phyloP scores from a whole-genome alignment of 1,140 invertebrate genomes.

The Dreissena polymorpha region DNA sequence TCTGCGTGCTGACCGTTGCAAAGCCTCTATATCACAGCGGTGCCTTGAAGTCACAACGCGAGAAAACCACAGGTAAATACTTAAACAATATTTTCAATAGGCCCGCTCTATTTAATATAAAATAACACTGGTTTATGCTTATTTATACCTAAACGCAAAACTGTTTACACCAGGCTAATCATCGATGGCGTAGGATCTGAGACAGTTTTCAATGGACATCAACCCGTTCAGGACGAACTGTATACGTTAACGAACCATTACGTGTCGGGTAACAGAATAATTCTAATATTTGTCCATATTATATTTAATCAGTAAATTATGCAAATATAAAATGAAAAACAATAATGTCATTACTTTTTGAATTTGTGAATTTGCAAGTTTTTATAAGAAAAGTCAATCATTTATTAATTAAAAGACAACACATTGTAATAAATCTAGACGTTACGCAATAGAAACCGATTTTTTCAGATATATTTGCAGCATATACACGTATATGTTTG shows the following conservation, averaged over 20 bases:
- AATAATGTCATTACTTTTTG: too few species aligned
- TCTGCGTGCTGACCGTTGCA: slow-evolving; percentile 16
- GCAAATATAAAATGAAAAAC: too few species aligned
- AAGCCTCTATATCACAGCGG: slow-evolving; percentile 23
- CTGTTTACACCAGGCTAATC: slow-evolving; percentile 55
- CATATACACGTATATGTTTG: not conserved
- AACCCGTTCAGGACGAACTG: slow-evolving; percentile 55
- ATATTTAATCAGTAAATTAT: too few species aligned
- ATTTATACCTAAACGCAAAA: not conserved
- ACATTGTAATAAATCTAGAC: too few species aligned
- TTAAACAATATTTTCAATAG: not conserved
- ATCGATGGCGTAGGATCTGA: slow-evolving; percentile 59
- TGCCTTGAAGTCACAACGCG: slow-evolving; percentile 29
- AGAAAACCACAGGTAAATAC: slow-evolving; percentile 44
- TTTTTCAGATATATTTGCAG: not conserved
- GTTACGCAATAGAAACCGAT: not conserved
- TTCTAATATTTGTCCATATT: too few species aligned
- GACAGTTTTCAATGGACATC: slow-evolving; percentile 69
- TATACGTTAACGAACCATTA: slow-evolving; percentile 64
- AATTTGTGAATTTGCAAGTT: too few species aligned
- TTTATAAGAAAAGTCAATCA: too few species aligned
- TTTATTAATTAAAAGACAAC: too few species aligned
- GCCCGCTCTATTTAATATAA: not conserved
- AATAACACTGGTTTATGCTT: not conserved
- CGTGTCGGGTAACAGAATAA: slow-evolving; percentile 59